phyloP scores from a whole-genome alignment of 2,888 invertebrate genomes.

The Thecocarcelia acutangulata region DNA sequence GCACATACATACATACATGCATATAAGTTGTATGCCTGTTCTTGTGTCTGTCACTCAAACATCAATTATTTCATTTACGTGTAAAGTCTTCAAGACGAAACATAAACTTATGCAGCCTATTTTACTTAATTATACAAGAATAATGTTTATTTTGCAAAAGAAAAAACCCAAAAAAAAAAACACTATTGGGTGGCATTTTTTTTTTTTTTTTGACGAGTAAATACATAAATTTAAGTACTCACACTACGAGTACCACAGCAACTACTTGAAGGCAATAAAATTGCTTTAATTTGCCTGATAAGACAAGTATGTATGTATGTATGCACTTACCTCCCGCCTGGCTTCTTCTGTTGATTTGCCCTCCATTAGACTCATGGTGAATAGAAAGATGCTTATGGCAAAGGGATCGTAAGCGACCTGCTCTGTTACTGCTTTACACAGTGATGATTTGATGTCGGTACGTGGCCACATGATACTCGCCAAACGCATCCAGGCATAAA shows the following conservation, averaged over 20 bases:
- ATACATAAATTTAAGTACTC: not conserved
- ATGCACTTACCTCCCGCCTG: slow-evolving; percentile 82
- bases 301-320: no score
- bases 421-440: slow-evolving; percentile 82
- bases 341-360: slow-evolving; percentile 82
- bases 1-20: no score
- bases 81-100: slow-evolving; percentile 3
- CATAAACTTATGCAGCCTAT: slow-evolving; percentile 2
- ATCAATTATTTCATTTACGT: slow-evolving; percentile 3
- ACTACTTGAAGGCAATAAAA: slow-evolving; percentile 4
- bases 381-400: slow-evolving; percentile 84
- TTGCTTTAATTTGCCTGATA: not conserved
- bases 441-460: slow-evolving; percentile 79
- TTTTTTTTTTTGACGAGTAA: no score
- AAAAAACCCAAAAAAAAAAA: not conserved
- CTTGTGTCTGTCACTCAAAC: slow-evolving; percentile 24
- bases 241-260: not conserved
- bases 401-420: slow-evolving; percentile 85
- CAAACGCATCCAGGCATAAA: slow-evolving; percentile 86
- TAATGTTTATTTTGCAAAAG: slow-evolving; percentile 36
- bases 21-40: no score
- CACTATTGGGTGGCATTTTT: slow-evolving; percentile 22
- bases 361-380: slow-evolving; percentile 84
- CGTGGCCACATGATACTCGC: slow-evolving; percentile 83
- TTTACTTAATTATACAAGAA: slow-evolving; percentile 18